phyloP scores from a whole-genome alignment of 2,888 invertebrate species.

The Sthenelais limicola region DNA sequence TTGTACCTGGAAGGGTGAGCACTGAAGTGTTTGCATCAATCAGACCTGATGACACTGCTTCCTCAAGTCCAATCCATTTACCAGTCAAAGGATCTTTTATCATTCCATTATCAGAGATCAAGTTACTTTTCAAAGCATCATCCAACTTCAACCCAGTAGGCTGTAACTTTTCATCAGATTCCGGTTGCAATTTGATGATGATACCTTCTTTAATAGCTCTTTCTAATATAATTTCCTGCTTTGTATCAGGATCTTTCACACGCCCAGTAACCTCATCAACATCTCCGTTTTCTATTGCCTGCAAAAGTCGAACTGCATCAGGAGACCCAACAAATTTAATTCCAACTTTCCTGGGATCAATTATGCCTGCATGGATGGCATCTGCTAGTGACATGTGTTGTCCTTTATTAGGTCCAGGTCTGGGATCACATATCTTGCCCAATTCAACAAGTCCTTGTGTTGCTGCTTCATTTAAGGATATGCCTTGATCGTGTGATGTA shows the following conservation, averaged over 20 bases:
- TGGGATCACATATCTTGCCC: conserved; percentile 81
- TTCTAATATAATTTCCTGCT: conserved; percentile 15
- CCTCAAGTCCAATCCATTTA: conserved; percentile 84
- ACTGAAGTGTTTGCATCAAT: conserved; percentile 37
- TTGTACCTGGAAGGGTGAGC: conserved; percentile 8
- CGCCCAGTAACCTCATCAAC: conserved; percentile 57
- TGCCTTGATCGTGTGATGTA: conserved; percentile 31
- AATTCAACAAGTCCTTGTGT: conserved; percentile 88
- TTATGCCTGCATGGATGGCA: conserved; percentile 75
- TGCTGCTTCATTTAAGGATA: conserved; percentile 75
- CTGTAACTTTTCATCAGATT: no score
- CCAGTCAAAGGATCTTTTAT: conserved; percentile 77
- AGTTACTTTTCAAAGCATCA: conserved; percentile 54
- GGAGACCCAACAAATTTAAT: conserved; percentile 45
- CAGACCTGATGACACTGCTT: conserved; percentile 42
- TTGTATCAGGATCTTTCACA: background rate
- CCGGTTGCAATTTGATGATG: conserved; percentile 1
- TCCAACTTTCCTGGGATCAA: conserved; percentile 71
- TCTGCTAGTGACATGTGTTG: conserved; percentile 52
- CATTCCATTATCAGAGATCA: conserved; percentile 18
- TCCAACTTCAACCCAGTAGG: no score
- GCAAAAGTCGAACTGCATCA: conserved; percentile 81
- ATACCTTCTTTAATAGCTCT: conserved; percentile 12
- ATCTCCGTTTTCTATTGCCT: conserved; percentile 82
- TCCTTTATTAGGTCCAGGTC: conserved; percentile 83